Base-by-base conservation (phyloP, 2,113 vertebrate genomes). In the Hucho hucho region DNA sequence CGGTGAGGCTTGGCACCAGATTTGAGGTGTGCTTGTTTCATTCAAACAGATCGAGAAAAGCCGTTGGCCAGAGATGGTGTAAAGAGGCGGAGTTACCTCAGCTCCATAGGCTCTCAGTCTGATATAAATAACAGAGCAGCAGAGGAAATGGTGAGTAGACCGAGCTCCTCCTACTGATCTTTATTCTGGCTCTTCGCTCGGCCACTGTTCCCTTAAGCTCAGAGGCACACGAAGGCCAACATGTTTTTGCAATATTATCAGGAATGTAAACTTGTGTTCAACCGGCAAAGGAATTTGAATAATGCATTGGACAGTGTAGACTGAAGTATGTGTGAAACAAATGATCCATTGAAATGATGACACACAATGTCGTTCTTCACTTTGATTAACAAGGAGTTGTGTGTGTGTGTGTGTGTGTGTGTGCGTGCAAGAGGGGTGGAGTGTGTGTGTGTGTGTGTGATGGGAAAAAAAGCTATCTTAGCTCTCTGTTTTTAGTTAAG, bases 51-150 rank as follows among this genome's bases (percentile, higher is more conserved):
- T 70, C 32, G 69, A 74, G 82, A 28, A 2, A 18, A 64, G 16
- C 22, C 69, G 25, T 9, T 32, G 16, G 73, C 59, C 18, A 67
- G 68, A 24, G 61, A 85, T 0, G 69, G 65, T 0, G 25, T n/a
- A 64, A 90, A 82, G 81, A 84, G 89, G 77, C 37, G 85, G 84
- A 89, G 87, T 78, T 90, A 78, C 74, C 53, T 87, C 29, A 75
- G 81, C 56, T 87, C 81, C 0, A 59, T 83, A 1, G 75, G 79
- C 79, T 87, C 81, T 7, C 43, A 4, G 49, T 89, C 86, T 58
- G 84, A 90, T 25, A 29, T 80, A 76, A 72, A 24, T 7, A 61
- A 87, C 87, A 61, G 72, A 69, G 88, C 87, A 64, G 72, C 64
- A 24, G 77, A 88, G 86, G 80, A 43, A 43, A 43, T 11, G 81